Evolutionary conservation across 2,888 invertebrate genomes (phyloP), one percentile per base, ranked within the genome.

Genomic region (Notocelia uddmanniana): DNA sequence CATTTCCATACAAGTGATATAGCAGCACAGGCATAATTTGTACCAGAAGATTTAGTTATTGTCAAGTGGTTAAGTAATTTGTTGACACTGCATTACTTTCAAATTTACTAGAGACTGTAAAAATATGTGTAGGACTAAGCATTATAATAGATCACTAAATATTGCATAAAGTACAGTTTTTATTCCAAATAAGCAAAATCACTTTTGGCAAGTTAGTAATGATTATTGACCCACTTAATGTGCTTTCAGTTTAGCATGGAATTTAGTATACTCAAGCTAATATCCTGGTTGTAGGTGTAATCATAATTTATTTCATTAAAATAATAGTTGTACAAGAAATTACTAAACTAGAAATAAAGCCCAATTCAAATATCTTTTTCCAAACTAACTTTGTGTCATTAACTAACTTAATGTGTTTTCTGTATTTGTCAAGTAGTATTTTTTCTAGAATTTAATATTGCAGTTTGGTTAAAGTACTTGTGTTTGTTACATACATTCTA

Each of bases 71-170:
- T 37, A 18, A 34, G 8, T 31, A 60, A 34, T 41, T 64, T 64
- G 62, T 50, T 59, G 48, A 52, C 31, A 60, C 54, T 64, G 64
- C 52, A 64, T 64, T 13, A 52, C 21, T 54, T 63, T 31, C 23
- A 26, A 15, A 6, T 15, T 15, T 31, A 31, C 31, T 31, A 26
- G 54, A 23, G 5, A 55, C 1, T 26, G 3, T 45, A n/a, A n/a
- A 45, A 45, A 45, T 5, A 45, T 13, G 13, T 11, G 37, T 37
- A 37, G 8, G 31, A 26, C 5, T 31, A 18, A 13, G 19, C 15
- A 21, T 37, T 10, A n/a, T 31, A 57, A n/a, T 23, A 5, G 6
- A 23, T 8, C 10, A 41, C 41, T 15, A 19, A 21, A 59, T 59
- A 59, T 37, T 37, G 15, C 59, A 59, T 60, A 11, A 26, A 23